Evolutionary conservation across 2,113 vertebrate species (phyloP), one percentile per base, ranked within the genome.

Genomic region (Paradisaea rubra): DNA sequence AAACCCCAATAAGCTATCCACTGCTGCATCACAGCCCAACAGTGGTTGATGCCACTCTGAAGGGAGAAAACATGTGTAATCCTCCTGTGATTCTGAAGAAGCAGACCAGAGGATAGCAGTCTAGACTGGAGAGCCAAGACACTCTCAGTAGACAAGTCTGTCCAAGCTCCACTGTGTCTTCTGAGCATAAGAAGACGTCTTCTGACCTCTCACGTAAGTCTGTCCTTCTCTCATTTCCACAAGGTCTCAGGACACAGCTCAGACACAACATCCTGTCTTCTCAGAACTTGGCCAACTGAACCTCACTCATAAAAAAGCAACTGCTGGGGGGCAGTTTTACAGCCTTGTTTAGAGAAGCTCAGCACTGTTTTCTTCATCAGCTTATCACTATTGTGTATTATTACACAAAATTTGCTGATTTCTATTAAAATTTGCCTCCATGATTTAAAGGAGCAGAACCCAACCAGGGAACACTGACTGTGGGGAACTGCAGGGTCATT

Each of bases 81-180:
- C 7, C 17, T 5, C 1, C 17, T 41, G 27, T n/a, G 49, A 30
- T 39, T 54, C 60, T 41, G 20, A 84, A 61, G 47, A 57, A 77
- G 28, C 50, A 56, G 59, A 60, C 5, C 30, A 45, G 39, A 74
- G 11, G 6, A 7, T 17, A 74, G 28, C 22, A 89, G 39, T 41
- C 17, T 33, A 69, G 33, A 37, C 5, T 12, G 44, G 50, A 74
- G 13, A 13, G 70, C 24, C 24, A 53, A 52, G 22, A 10, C 1
- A 12, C 7, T 53, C 19, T 25, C 0, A 0, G 16, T 13, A 37
- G 45, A 44, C 23, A 20, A 52, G 13, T 8, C 41, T 45, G 5
- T 54, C 41, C 49, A 37, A 65, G 28, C 8, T 88, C 21, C 9
- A 8, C 8, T 19, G 7, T 47, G 15, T 47, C 33, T 81, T 81